Percentiles rank a stretch among this genome's conserved stretches.
Conservation (phyloP, 2,888 invertebrate species). For the Acanthoscelides obtectus region DNA sequence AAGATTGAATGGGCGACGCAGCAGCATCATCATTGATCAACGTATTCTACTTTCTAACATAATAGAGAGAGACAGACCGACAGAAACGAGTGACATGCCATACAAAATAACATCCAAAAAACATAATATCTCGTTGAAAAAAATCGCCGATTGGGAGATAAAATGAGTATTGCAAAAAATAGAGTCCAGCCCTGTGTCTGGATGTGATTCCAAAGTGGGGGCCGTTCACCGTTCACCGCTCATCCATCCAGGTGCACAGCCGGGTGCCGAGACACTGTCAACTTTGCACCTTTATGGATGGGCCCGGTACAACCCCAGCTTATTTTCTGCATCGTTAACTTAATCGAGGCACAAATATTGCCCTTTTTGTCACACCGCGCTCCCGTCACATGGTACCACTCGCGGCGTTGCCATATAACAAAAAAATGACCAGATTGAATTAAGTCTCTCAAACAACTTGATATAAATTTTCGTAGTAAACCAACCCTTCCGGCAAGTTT, state of each 20-base stretch:
- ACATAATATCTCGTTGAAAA: too few relatives aligned
- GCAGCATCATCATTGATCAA: too few relatives aligned
- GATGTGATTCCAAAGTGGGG: neutral
- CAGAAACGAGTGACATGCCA: too few relatives aligned
- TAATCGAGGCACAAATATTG: constrained; percentile 31
- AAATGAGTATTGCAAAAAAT: neutral
- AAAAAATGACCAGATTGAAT: too few relatives aligned
- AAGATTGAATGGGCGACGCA: too few relatives aligned
- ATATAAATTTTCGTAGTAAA: too few relatives aligned
- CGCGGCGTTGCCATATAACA: too few relatives aligned
- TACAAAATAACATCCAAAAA: too few relatives aligned
- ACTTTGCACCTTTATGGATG: constrained; percentile 40
- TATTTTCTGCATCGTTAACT: constrained; percentile 46
- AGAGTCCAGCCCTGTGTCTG: constrained; percentile 19
- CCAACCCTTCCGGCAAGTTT: too few relatives aligned
- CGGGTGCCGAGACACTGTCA: constrained; percentile 39
- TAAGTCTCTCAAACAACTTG: too few relatives aligned
- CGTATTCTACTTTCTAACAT: too few relatives aligned
- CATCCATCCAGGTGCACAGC: constrained; percentile 39
- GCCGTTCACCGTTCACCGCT: neutral
- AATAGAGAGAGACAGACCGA: too few relatives aligned
- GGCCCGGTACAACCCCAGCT: constrained; percentile 40
- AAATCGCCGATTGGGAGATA: neutral
- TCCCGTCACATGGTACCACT: neutral
- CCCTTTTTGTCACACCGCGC: constrained; percentile 13